A percentile compares a stretch with the other conserved stretches of the same genome.
Conservation (phyloP, 2,888 invertebrate species). For the Lithophane ornitopus region DNA sequence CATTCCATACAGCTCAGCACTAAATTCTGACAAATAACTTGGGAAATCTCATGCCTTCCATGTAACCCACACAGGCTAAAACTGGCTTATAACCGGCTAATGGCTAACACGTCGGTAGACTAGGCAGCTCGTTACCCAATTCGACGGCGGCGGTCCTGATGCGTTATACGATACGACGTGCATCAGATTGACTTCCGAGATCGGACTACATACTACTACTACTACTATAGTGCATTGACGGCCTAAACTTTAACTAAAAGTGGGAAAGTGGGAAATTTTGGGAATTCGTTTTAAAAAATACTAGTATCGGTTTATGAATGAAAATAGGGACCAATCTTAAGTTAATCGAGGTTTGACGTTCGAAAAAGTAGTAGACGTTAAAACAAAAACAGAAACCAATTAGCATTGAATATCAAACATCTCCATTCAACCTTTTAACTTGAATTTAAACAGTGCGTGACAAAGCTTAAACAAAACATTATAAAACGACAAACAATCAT, state of each 20-base stretch:
- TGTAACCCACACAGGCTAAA: not conserved
- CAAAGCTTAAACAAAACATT: slow-evolving; percentile 25
- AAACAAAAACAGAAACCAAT: slow-evolving; percentile 3
- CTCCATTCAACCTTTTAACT: not conserved
- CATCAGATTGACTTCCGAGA: slow-evolving; percentile 19
- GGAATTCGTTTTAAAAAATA: not conserved
- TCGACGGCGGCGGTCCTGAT: slow-evolving; percentile 6
- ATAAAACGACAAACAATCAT: slow-evolving; percentile 52
- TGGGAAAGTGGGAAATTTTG: not conserved
- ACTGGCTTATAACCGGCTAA: slow-evolving; percentile 4
- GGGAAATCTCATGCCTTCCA: not conserved
- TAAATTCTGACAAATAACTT: not conserved
- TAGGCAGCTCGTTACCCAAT: slow-evolving; percentile 21
- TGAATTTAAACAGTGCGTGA: slow-evolving; percentile 7
- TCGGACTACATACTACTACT: not conserved
- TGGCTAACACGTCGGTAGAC: not conserved
- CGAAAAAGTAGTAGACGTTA: not conserved
- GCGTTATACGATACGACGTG: slow-evolving; percentile 34
- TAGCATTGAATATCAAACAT: slow-evolving; percentile 15
- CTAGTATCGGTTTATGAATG: not conserved
- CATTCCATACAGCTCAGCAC: not conserved
- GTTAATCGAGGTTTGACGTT: not conserved
- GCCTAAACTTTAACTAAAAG: not conserved
- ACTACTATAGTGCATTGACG: not conserved
- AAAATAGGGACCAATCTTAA: not conserved